Evolutionary conservation across 2,113 vertebrate genomes (phyloP).

Genomic region (cat (Felis catus)): DNA sequence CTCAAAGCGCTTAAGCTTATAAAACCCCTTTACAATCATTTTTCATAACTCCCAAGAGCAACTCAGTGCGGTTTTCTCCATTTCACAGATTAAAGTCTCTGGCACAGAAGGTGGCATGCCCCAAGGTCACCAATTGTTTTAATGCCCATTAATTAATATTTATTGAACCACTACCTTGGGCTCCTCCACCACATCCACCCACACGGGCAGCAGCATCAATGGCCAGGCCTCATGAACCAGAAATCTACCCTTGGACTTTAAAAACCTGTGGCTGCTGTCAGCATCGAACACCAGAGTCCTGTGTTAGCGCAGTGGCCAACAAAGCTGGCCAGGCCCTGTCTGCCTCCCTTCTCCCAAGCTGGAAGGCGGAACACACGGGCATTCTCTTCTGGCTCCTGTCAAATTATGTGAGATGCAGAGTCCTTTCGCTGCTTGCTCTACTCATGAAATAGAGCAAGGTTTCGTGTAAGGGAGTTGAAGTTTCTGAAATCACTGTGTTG

Average conservation of each 20-base stretch:
- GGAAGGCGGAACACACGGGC: background rate
- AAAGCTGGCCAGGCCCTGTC: background rate
- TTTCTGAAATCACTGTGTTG: background rate
- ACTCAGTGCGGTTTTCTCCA: slow-evolving; percentile 39
- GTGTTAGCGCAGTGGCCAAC: background rate
- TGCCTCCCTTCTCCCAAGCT: background rate
- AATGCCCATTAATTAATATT: slow-evolving; percentile 37
- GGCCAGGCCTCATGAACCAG: background rate
- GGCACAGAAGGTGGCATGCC: background rate
- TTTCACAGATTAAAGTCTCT: slow-evolving; percentile 48
- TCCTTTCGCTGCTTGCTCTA: background rate
- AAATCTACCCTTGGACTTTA: background rate
- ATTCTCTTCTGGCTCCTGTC: background rate
- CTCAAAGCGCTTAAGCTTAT: background rate
- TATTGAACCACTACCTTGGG: background rate
- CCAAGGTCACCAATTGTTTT: background rate
- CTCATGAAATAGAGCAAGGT: background rate
- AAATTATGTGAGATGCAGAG: background rate
- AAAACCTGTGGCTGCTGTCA: background rate
- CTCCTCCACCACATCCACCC: background rate
- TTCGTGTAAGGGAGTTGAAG: background rate
- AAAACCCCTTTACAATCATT: slow-evolving; percentile 53
- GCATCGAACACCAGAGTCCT: background rate
- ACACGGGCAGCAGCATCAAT: background rate
- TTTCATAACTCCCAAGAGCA: slow-evolving; percentile 48